Conservation (phyloP, 2,113 vertebrate genomes). For the Chloropsis hardwickii region DNA sequence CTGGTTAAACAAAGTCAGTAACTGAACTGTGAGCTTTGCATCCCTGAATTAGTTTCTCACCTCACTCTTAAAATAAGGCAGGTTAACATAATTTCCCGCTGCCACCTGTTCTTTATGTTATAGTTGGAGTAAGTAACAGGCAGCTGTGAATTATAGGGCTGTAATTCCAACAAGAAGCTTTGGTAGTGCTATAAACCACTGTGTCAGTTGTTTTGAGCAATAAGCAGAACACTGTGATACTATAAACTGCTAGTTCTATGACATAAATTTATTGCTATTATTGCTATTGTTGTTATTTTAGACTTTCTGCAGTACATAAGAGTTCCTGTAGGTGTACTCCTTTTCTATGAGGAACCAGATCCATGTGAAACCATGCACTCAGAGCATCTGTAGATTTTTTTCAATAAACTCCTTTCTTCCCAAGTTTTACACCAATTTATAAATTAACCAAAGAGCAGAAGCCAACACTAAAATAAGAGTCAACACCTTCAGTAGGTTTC, state of each 20-base stretch:
- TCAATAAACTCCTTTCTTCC: not conserved
- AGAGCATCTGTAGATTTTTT: not conserved
- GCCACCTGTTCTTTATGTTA: constrained; percentile 48
- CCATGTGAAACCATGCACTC: not conserved
- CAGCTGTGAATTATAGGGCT: constrained; percentile 47
- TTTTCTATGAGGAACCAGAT: not conserved
- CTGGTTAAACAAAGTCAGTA: not conserved
- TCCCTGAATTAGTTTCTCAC: not conserved
- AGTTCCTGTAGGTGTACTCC: not conserved
- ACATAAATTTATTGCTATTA: not conserved
- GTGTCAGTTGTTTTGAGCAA: not conserved
- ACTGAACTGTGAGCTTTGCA: not conserved
- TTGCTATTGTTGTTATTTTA: not conserved
- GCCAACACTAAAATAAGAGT: not conserved
- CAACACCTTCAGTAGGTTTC: not conserved
- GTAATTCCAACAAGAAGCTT: constrained; percentile 21
- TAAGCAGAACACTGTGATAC: not conserved
- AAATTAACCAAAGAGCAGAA: not conserved
- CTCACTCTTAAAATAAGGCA: not conserved
- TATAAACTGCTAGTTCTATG: not conserved
- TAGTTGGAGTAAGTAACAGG: constrained; percentile 8
- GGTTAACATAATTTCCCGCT: constrained; percentile 25
- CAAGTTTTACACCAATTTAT: not conserved
- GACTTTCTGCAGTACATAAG: not conserved
- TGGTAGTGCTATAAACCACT: not conserved